These are phyloP conservation scores for Linnaemya tessellans DNA, from an alignment of 2,888 invertebrate species.

Conservation along the genomic window DNA sequence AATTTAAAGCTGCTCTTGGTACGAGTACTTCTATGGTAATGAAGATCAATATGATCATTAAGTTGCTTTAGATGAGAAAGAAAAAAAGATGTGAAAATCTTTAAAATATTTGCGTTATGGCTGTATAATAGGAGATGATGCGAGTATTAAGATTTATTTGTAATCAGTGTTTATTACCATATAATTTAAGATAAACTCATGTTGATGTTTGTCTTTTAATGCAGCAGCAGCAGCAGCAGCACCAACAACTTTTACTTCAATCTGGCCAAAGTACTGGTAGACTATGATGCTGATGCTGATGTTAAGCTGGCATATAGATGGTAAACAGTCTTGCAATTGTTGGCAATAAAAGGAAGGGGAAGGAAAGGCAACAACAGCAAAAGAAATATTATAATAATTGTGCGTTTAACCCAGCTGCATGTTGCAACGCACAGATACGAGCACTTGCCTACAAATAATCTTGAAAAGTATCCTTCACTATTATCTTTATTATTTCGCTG, in stretches of 20 bases:
- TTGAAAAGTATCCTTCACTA: constrained; percentile 43
- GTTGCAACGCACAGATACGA: constrained; percentile 48
- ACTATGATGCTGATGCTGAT: neutral
- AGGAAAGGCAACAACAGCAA: neutral
- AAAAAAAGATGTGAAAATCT: constrained; percentile 25
- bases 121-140: constrained; percentile 31
- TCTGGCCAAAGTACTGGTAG: constrained; percentile 3
- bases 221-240: constrained; percentile 4
- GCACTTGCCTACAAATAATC: constrained; percentile 35
- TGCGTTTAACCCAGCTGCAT: constrained; percentile 68
- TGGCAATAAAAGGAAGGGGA: neutral
- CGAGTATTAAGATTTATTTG: constrained; percentile 70
- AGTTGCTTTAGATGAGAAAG: neutral
- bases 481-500: constrained; percentile 66
- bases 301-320: constrained; percentile 21
- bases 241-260: constrained; percentile 31
- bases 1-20: neutral
- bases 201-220: constrained; percentile 50
- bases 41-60: constrained; percentile 29
- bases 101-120: constrained; percentile 37
- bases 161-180: constrained; percentile 72
- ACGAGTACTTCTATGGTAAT: constrained; percentile 27
- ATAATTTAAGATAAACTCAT: constrained; percentile 70
- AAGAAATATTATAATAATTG: constrained; percentile 59
- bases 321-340: constrained; percentile 7